Conservation (phyloP, 2,888 invertebrate genomes). For the Diploptera punctata region DNA sequence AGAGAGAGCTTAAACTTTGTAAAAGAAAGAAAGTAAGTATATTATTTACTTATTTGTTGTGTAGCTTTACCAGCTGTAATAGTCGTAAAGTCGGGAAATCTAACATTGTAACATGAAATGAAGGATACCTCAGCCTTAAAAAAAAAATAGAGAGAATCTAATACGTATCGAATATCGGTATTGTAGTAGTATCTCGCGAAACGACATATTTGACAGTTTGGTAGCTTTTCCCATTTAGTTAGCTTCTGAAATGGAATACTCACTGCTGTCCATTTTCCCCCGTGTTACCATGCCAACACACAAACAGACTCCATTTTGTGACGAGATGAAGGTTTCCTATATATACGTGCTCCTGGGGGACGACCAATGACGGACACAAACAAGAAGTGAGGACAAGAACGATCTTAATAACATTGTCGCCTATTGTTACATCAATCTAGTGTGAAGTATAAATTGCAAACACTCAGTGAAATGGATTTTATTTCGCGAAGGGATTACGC, state of each 20-base stretch:
- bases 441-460: too few species aligned
- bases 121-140: slow-evolving; percentile 19
- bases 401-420: background rate
- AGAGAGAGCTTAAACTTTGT: too few species aligned
- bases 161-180: background rate
- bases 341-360: slow-evolving; percentile 9
- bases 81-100: too few species aligned
- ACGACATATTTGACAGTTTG: slow-evolving; percentile 36
- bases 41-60: too few species aligned
- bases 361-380: slow-evolving; percentile 25
- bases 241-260: slow-evolving; percentile 33
- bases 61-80: too few species aligned
- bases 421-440: too few species aligned
- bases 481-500: too few species aligned
- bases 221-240: slow-evolving; percentile 31
- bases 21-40: too few species aligned
- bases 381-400: slow-evolving; percentile 16
- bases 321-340: slow-evolving; percentile 23
- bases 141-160: too few species aligned
- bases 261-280: slow-evolving; percentile 26
- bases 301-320: slow-evolving; percentile 32
- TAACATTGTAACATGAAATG: too few species aligned
- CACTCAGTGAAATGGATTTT: too few species aligned
- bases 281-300: slow-evolving; percentile 34
- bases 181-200: slow-evolving; percentile 23